Conservation (phyloP, 35 echinoderm and acorn worm species). For the Apostichopus parvimensis region DNA sequence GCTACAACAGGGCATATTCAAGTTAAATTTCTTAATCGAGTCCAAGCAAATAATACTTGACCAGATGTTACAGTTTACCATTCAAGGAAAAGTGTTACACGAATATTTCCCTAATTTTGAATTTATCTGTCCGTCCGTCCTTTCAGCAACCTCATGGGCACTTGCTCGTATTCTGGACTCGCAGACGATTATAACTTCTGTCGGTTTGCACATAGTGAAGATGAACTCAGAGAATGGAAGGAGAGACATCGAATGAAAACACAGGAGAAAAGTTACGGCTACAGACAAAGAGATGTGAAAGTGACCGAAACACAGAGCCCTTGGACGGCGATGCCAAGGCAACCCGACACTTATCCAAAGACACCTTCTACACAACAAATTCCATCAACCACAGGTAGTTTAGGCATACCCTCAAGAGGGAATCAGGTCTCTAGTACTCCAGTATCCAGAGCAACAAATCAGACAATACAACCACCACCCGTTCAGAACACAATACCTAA, state of each 20-base stretch:
- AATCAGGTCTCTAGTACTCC: neutral
- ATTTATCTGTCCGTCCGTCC: too few relatives aligned
- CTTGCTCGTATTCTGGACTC: neutral
- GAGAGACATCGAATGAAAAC: neutral
- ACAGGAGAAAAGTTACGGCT: neutral
- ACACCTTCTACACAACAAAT: neutral
- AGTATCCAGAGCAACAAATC: neutral
- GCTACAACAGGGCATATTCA: too few relatives aligned
- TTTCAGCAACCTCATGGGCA: neutral
- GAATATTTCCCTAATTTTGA: too few relatives aligned
- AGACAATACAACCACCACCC: neutral
- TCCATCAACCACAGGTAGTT: neutral
- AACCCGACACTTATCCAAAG: neutral
- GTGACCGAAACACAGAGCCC: neutral
- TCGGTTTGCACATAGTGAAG: constrained; percentile 7
- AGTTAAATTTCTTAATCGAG: too few relatives aligned
- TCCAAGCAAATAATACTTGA: too few relatives aligned
- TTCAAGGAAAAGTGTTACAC: too few relatives aligned
- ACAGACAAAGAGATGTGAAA: neutral
- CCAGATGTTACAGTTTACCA: too few relatives aligned
- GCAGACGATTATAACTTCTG: constrained; percentile 16
- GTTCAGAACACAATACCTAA: neutral
- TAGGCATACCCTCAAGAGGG: neutral
- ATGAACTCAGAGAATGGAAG: constrained; percentile 25
- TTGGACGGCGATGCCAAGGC: neutral